A percentile compares a stretch with the other conserved stretches of the same genome.
Conservation (phyloP, 2,888 invertebrate genomes). For the Eupsilia transversa region DNA sequence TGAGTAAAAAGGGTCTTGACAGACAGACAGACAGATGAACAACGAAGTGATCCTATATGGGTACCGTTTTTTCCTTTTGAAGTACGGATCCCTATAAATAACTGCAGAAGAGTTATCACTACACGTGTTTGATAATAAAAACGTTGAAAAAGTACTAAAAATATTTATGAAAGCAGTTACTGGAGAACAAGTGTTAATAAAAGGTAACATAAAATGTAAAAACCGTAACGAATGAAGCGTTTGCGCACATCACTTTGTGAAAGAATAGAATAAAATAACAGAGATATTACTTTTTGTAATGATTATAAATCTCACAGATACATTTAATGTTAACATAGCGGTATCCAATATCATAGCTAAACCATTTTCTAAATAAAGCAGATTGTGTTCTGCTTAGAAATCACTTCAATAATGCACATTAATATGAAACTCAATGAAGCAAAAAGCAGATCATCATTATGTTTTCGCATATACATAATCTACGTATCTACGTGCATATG, state of each 20-base stretch:
- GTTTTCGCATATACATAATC: slow-evolving; percentile 37
- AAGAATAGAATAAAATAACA: background rate
- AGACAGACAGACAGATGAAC: too few species aligned
- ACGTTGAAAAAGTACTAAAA: background rate
- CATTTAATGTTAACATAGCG: background rate
- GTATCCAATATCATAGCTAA: background rate
- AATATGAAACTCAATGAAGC: slow-evolving; percentile 14
- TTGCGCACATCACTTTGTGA: background rate
- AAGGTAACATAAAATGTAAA: slow-evolving; percentile 15
- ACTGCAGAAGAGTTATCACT: background rate
- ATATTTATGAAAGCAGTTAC: background rate
- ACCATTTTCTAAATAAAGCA: slow-evolving; percentile 18
- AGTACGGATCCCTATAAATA: background rate
- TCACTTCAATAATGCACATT: slow-evolving; percentile 13
- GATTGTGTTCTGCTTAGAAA: slow-evolving; percentile 30
- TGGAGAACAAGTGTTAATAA: slow-evolving; percentile 20
- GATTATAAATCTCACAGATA: background rate
- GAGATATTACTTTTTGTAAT: background rate
- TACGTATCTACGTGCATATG: background rate
- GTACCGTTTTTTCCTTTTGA: too few species aligned
- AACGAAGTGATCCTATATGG: too few species aligned
- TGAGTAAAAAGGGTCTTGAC: too few species aligned
- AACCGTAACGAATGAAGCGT: background rate
- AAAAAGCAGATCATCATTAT: slow-evolving; percentile 24
- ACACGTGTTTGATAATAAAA: slow-evolving; percentile 15